Conservation (phyloP, 64 coral and sea anemone genomes). For the Montipora capricornis region DNA sequence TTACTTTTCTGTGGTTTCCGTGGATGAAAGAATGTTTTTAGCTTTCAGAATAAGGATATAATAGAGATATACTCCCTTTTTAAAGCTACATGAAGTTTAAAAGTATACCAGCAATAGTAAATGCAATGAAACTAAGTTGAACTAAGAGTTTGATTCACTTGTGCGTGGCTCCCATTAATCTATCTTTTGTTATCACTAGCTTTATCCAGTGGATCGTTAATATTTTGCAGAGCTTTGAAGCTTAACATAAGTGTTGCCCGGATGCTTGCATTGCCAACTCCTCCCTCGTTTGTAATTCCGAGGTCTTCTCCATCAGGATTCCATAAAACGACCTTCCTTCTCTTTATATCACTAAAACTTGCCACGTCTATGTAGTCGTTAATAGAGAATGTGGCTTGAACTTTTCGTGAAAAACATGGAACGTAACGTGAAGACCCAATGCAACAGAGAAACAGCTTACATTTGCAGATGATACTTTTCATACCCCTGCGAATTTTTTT, state of each 20-base stretch:
- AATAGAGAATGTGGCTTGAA: background rate
- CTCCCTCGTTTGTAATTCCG: background rate
- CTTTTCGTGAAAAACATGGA: background rate
- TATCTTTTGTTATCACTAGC: background rate
- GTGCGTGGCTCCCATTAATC: background rate
- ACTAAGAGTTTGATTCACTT: background rate
- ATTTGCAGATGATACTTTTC: background rate
- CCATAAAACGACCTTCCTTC: background rate
- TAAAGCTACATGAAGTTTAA: too few relatives aligned
- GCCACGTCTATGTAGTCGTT: background rate
- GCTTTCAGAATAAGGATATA: too few relatives aligned
- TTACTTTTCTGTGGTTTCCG: too few relatives aligned
- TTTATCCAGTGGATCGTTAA: background rate
- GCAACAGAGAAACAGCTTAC: background rate
- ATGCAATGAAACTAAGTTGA: too few relatives aligned
- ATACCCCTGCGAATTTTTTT: constrained; percentile 12
- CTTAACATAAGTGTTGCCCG: background rate
- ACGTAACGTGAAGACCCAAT: background rate
- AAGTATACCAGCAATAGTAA: too few relatives aligned
- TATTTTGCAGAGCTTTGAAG: background rate
- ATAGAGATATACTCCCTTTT: too few relatives aligned
- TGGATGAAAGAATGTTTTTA: too few relatives aligned
- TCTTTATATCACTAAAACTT: background rate
- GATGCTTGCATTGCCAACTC: background rate
- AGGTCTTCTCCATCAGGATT: background rate